Percentiles rank a stretch among this genome's conserved stretches.
phyloP scores from a whole-genome alignment of 2,888 invertebrate genomes.

The Patella pellucida region DNA sequence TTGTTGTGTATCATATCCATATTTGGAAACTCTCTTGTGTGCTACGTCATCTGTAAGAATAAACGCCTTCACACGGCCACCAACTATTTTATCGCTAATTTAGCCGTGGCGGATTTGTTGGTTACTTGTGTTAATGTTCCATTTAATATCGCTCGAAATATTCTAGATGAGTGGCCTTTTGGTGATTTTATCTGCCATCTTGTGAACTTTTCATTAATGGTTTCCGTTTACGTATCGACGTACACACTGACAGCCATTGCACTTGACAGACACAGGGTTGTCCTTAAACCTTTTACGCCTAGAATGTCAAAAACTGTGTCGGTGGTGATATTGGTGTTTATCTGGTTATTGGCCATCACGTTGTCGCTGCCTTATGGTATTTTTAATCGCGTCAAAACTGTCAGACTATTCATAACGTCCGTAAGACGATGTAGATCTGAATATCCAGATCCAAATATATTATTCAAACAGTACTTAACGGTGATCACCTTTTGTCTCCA shows the following conservation, averaged over 20 bases:
- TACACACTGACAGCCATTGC: conserved; percentile 72
- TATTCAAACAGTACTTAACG: conserved; percentile 67
- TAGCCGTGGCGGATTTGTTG: conserved; percentile 62
- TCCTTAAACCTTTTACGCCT: conserved; percentile 70
- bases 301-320: conserved; percentile 69
- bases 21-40: conserved; percentile 63
- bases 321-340: conserved; percentile 60
- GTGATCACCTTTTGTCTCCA: conserved; percentile 70
- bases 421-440: conserved; percentile 65
- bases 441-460: conserved; percentile 55
- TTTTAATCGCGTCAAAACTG: conserved; percentile 56
- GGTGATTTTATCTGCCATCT: conserved; percentile 70
- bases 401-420: conserved; percentile 41
- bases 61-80: conserved; percentile 66
- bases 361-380: conserved; percentile 71
- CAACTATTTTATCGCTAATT: conserved; percentile 65
- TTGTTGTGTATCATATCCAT: conserved; percentile 54
- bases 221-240: conserved; percentile 72
- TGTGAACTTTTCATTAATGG: conserved; percentile 71
- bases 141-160: conserved; percentile 70
- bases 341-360: conserved; percentile 67
- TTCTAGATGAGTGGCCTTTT: conserved; percentile 72
- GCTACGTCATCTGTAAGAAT: conserved; percentile 63
- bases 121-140: conserved; percentile 71
- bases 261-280: conserved; percentile 71